These are phyloP conservation scores for Dendroctonus valens DNA, from an alignment of 1,140 invertebrate species.

Conservation along the genomic window DNA sequence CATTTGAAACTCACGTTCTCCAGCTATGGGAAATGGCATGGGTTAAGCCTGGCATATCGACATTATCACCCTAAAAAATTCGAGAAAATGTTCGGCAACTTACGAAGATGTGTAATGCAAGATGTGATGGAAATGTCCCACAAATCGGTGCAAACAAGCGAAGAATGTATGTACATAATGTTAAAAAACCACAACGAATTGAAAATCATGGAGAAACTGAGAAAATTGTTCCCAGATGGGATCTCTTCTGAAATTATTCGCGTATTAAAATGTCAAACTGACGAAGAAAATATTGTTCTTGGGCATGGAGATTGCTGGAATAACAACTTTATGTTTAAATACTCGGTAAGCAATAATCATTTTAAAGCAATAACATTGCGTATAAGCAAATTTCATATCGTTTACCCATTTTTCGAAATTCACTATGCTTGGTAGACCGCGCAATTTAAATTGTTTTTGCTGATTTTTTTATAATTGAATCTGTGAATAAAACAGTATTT, in stretches of 20 bases:
- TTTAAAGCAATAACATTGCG: too few species aligned
- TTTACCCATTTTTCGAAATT: too few species aligned
- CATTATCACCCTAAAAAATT: conserved; percentile 42
- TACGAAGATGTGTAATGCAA: neutral
- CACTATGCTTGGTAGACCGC: too few species aligned
- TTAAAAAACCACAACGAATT: too few species aligned
- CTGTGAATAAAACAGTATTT: too few species aligned
- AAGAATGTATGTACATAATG: too few species aligned
- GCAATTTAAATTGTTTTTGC: too few species aligned
- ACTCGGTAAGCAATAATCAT: conserved; percentile 38
- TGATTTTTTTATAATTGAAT: too few species aligned
- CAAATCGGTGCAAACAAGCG: too few species aligned
- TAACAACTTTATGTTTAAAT: conserved; percentile 57
- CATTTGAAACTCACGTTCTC: conserved; percentile 45
- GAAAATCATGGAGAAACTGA: neutral
- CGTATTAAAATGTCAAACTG: neutral
- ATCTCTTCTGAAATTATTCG: neutral
- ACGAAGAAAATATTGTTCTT: conserved; percentile 2
- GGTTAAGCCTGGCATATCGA: conserved; percentile 52
- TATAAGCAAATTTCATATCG: too few species aligned
- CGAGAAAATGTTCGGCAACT: conserved; percentile 1
- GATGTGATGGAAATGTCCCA: neutral
- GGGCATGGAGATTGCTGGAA: conserved; percentile 56
- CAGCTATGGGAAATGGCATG: conserved; percentile 56
- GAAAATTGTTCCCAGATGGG: neutral